phyloP scores from a whole-genome alignment of 2,113 vertebrate genomes.

The Syrmaticus mikado region DNA sequence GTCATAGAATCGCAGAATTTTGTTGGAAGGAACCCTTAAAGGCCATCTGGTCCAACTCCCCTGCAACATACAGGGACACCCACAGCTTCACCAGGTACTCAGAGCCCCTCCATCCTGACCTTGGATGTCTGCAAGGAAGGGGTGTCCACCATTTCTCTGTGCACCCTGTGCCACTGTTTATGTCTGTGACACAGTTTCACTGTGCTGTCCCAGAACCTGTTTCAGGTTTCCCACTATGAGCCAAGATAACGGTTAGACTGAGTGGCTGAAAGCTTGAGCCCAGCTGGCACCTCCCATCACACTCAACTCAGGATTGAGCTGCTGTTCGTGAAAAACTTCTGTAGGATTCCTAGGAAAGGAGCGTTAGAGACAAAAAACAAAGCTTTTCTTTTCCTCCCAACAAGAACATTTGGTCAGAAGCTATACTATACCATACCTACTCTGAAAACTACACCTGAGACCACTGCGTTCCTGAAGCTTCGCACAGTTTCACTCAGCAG shows the following conservation, averaged over 20 bases:
- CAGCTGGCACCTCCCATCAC: neutral
- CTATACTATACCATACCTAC: neutral
- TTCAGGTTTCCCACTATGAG: neutral
- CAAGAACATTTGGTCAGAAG: neutral
- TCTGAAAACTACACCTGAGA: accelerated
- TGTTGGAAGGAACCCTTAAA: too few species aligned
- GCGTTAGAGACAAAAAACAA: neutral
- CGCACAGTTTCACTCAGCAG: accelerated
- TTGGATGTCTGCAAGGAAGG: too few species aligned
- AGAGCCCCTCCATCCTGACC: too few species aligned
- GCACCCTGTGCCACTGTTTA: too few species aligned
- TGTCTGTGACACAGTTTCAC: neutral
- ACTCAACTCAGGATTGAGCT: neutral
- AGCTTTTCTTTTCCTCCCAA: neutral
- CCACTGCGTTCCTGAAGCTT: accelerated
- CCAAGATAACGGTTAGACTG: neutral
- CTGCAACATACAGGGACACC: too few species aligned
- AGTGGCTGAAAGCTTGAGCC: neutral
- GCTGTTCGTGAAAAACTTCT: neutral
- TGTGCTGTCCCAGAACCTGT: neutral
- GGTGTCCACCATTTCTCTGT: too few species aligned
- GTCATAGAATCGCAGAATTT: too few species aligned
- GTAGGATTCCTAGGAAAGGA: neutral
- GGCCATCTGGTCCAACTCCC: too few species aligned
- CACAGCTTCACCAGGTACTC: too few species aligned